These are phyloP conservation scores for Ambastaia sidthimunki DNA, from an alignment of 2,797 vertebrate genomes.

Conservation along the genomic window DNA sequence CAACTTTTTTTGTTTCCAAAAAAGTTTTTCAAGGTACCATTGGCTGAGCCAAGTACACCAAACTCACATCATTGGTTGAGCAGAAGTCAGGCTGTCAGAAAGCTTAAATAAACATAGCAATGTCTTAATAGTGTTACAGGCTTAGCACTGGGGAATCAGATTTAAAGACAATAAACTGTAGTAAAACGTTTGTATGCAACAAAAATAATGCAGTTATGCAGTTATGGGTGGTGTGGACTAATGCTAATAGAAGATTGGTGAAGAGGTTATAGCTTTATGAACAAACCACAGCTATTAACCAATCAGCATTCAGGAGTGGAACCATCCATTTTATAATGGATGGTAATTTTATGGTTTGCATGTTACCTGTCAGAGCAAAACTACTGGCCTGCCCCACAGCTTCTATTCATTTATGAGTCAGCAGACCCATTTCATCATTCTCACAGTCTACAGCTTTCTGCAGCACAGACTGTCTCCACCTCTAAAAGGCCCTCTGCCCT, in stretches of 20 bases:
- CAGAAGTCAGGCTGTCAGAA: too few relatives aligned
- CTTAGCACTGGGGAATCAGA: too few relatives aligned
- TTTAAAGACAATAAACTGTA: neutral
- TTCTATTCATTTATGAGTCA: neutral
- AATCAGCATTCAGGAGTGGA: neutral
- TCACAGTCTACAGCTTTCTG: neutral
- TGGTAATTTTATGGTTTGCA: neutral
- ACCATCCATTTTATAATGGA: neutral
- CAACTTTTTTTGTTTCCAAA: too few relatives aligned
- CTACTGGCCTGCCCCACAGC: neutral
- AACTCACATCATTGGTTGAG: too few relatives aligned
- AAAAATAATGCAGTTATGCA: neutral
- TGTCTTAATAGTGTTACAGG: too few relatives aligned
- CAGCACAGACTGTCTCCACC: neutral
- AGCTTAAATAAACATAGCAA: too few relatives aligned
- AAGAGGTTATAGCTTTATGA: neutral
- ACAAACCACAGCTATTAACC: neutral
- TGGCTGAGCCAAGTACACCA: too few relatives aligned
- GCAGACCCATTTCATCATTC: constrained; percentile 1
- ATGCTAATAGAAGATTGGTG: too few relatives aligned
- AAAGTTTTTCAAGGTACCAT: too few relatives aligned
- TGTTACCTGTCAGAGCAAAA: constrained; percentile 18
- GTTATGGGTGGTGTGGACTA: too few relatives aligned
- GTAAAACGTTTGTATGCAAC: neutral
- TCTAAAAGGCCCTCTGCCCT: neutral